Conservation (phyloP, 2,888 invertebrate species). For the Acleris cristana region DNA sequence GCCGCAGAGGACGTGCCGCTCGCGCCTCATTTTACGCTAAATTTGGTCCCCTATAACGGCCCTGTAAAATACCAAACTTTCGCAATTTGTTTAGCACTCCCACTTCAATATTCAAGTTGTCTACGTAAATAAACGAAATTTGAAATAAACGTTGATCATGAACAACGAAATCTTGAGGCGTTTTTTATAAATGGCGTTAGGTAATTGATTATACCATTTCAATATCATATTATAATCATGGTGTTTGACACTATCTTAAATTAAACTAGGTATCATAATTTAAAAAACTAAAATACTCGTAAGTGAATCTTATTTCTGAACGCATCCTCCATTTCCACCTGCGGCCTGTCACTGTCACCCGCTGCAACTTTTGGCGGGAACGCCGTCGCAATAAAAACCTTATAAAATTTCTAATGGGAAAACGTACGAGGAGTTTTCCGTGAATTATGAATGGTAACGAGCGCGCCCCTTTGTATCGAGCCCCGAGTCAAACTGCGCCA, state of each 20-base stretch:
- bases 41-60: slow-evolving; percentile 48
- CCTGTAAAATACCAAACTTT: slow-evolving; percentile 45
- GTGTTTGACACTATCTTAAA: too few species aligned
- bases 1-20: slow-evolving; percentile 43
- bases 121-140: slow-evolving; percentile 13
- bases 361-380: slow-evolving; percentile 57
- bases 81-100: slow-evolving; percentile 31
- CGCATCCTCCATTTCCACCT: slow-evolving; percentile 49
- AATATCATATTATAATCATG: too few species aligned
- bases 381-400: slow-evolving; percentile 75
- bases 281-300: not conserved
- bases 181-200: too few species aligned
- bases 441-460: slow-evolving; percentile 84
- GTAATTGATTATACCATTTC: too few species aligned
- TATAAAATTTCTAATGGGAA: slow-evolving; percentile 83
- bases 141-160: not conserved
- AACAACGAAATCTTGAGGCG: not conserved
- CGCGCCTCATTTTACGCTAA: slow-evolving; percentile 46
- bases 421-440: slow-evolving; percentile 80
- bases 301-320: slow-evolving; percentile 45
- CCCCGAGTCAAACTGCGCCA: slow-evolving; percentile 53
- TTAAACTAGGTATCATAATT: not conserved
- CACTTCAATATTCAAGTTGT: slow-evolving; percentile 19
- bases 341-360: slow-evolving; percentile 63
- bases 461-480: slow-evolving; percentile 64